A percentile compares a stretch with the other conserved stretches of the same genome.
Conservation (phyloP, 2,113 vertebrate species). For the Formicarius rufipectus region DNA sequence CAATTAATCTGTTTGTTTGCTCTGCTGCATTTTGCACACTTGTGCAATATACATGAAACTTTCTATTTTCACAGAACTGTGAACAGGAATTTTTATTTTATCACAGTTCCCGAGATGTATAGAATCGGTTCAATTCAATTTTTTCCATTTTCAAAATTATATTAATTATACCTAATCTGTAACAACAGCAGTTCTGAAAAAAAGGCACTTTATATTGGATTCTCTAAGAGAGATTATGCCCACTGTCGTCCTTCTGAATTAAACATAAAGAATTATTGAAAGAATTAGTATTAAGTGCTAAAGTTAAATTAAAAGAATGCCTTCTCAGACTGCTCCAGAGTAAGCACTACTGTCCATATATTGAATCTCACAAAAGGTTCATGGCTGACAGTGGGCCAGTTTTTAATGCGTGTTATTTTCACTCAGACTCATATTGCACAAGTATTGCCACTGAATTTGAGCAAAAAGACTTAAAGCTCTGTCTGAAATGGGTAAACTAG, state of each 20-base stretch:
- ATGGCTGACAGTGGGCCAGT: neutral
- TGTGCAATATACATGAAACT: neutral
- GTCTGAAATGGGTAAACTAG: neutral
- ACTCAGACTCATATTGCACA: rapidly evolving
- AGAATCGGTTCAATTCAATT: neutral
- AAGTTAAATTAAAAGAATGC: neutral
- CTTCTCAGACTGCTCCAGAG: neutral
- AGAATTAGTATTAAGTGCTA: neutral
- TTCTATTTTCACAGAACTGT: neutral
- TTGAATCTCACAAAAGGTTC: neutral
- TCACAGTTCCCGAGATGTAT: neutral
- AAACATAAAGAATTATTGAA: neutral
- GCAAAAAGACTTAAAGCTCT: neutral
- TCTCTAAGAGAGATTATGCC: neutral
- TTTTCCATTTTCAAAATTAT: neutral
- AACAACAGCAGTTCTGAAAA: neutral
- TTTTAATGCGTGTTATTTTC: neutral
- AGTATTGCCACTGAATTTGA: neutral
- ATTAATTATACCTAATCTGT: neutral
- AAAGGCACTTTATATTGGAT: neutral
- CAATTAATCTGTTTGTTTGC: neutral
- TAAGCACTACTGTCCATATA: neutral
- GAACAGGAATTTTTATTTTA: neutral
- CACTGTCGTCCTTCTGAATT: neutral
- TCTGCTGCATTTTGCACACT: neutral